Base-by-base conservation (phyloP, 2,888 invertebrate genomes). In the Thera britannica region DNA sequence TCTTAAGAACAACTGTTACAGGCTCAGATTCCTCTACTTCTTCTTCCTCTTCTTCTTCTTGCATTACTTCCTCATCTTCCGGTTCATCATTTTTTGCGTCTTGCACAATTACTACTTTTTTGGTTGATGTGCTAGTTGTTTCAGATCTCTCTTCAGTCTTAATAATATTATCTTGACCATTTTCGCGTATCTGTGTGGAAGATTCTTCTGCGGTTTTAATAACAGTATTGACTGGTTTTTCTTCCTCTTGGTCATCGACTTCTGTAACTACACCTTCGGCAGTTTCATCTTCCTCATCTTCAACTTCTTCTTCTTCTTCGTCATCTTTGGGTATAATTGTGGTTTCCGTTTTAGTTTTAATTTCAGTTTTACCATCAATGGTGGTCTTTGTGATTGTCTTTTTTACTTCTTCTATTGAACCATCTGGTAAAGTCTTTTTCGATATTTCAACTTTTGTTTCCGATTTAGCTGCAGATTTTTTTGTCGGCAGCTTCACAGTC, bases 381-480 rank as follows among this genome's bases (percentile, higher is more conserved):
- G 90, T 93, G 2, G 92, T 93, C 80, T 83, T 92, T 51, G 92
- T 93, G 54, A 84, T 93, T 8, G 93, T 93, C 36, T 86, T 92
- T 81, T 90, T 93, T 2, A 87, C 78, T 84, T 93, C 93, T 77
- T 93, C 88, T 23, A 87, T 73, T 38, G 86, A 83, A 1, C 93
- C 93, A 81, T 93, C 91, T 0, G 93, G 88, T 71, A 92, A 80
- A 74, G 82, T 79, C 76, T 87, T 92, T 73, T 87, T 88, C 2
- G 83, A 82, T 36, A 92, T 87, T 81, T 93, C 92, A 34, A 93
- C 91, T 75, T 89, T 88, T 51, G 93, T 93, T 76, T 93, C 93
- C 61, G 89, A 91, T 82, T 89, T 92, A 3, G 89, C 90, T 58
- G 85, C 87, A 9, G 90, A 85, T 72, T 90, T 90, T 72, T 92